Evolutionary conservation across 2,888 invertebrate genomes (phyloP), one percentile per base, ranked within the genome.

Genomic region (Eupelmus urozonus): DNA sequence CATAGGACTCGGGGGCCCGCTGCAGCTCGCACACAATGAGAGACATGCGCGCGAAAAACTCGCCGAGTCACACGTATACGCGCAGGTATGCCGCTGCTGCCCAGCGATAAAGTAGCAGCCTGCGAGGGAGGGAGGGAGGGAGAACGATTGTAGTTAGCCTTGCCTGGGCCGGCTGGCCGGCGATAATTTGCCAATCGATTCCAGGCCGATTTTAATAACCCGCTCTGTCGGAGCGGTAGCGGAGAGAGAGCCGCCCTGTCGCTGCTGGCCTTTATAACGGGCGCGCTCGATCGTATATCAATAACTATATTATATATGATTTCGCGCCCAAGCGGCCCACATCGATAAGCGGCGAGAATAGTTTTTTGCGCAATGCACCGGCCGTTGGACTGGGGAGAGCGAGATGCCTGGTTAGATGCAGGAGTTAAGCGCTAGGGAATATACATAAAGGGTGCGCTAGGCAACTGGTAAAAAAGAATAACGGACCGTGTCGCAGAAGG

Each of bases 71-170:
- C 42, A 45, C n/a, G 42, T 29, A 18, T 45, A 45, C 45, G 16
- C 16, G 16, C 16, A 16, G 45, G 45, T 45, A 45, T 34, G 27
- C 29, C 34, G 40, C n/a, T 18, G 71, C 69, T 74, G 55, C 40
- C 29, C 45, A 45, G 45, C 45, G 75, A 75, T 79, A 70, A 79
- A 71, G 40, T 57, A 40, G 66, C 29, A 1, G 62, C 62, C 23
- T 9, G 7, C 27, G 27, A n/a, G 49, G n/a, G 55, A 25, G 66
- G 63, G 63, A 59, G 70, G 62, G 45, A 49, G 59, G 49, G 66
- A 72, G 73, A 70, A 80, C 60, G 73, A 80, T 80, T 77, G 80
- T 77, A 77, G 76, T 77, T 80, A 60, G 76, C 80, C 80, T 79
- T 79, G 75, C 60, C 18, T 59, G 42, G n/a, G 4, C 29, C 53